Evolutionary conservation across 2,888 invertebrate species (phyloP).

Genomic region (Piscicola geometra): DNA sequence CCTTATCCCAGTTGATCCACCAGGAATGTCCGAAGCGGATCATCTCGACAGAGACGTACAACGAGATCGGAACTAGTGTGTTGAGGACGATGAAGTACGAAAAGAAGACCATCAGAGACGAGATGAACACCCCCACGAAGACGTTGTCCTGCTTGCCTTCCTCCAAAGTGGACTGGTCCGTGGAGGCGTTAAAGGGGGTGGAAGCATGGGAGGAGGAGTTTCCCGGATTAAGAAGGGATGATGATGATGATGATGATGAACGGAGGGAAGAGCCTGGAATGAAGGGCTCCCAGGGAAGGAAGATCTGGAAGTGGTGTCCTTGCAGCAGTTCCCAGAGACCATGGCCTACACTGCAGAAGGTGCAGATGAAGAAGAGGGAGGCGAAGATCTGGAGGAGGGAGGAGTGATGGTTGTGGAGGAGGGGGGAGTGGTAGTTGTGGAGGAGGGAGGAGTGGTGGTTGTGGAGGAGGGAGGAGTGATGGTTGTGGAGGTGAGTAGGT

Average conservation of each 20-base stretch:
- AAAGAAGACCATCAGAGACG: conserved; percentile 93
- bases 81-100: conserved; percentile 98
- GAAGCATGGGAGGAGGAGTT: too few relatives aligned
- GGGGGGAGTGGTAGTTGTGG: conserved; percentile 94
- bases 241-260: background rate
- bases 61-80: conserved; percentile 44
- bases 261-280: conserved; percentile 63
- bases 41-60: conserved; percentile 65
- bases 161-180: background rate
- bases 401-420: conserved; percentile 60
- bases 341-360: conserved; percentile 94
- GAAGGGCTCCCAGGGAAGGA: conserved; percentile 88
- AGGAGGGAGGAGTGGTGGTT: conserved; percentile 87
- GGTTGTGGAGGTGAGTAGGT: conserved; percentile 63
- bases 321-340: conserved; percentile 95
- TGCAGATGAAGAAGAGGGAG: conserved; percentile 92
- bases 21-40: conserved; percentile 96
- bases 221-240: background rate
- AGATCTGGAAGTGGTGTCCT: conserved; percentile 60
- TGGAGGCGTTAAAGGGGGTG: background rate
- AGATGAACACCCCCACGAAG: conserved; percentile 63
- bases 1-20: conserved; percentile 96
- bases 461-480: conserved; percentile 92
- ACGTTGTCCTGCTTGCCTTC: conserved; percentile 26
- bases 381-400: conserved; percentile 79